Base-by-base conservation (phyloP, 1,140 invertebrate species). In the Phocides pigmalion region DNA sequence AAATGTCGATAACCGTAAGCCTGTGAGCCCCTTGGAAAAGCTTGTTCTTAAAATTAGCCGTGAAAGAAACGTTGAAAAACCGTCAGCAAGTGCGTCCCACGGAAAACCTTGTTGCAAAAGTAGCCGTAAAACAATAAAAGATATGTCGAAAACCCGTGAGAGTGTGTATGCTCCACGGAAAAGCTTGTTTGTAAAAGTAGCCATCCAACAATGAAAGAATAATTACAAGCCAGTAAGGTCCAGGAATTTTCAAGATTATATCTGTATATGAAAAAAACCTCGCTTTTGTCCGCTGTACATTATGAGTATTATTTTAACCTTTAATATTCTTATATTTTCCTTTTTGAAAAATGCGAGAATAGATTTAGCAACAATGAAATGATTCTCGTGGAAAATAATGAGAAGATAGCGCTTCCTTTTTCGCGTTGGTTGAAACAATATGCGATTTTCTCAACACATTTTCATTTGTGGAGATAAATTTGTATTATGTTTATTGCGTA, bases 361-460 rank as follows among this genome's bases (percentile, higher is more conserved):
- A 22, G 19, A 14, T 14, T 14, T 12, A 16, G 47, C 25, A 9
- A 50, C 22, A 50, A 32, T 50, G 12, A 50, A 50, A 32, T 14
- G 22, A 16, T 50, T 50, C 14, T 14, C 22, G 14, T 50, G 22
- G 25, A 50, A 50, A 50, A 50, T 50, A 50, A 50, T 50, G 14
- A 50, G 47, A 14, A 32, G 28, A 32, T 22, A 50, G 12, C 14
- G 47, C 25, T 50, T 50, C 47, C 47, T 61, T 46, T 61, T 64
- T 63, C 39, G 17, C 25, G 46, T 32, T 1, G 9, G n/a, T 0
- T 32, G 28, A 32, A 11, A 32, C 28, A n/a, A n/a, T 32, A 6
- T 28, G 28, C 28, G 28, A 32, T 32, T 32, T 32, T 32, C 28
- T 32, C 28, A 32, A 2, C 9, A 28, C 25, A 28, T 11, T 32